Evolutionary conservation across 2,113 vertebrate species (phyloP).

Genomic region (Muscicapa adusta): DNA sequence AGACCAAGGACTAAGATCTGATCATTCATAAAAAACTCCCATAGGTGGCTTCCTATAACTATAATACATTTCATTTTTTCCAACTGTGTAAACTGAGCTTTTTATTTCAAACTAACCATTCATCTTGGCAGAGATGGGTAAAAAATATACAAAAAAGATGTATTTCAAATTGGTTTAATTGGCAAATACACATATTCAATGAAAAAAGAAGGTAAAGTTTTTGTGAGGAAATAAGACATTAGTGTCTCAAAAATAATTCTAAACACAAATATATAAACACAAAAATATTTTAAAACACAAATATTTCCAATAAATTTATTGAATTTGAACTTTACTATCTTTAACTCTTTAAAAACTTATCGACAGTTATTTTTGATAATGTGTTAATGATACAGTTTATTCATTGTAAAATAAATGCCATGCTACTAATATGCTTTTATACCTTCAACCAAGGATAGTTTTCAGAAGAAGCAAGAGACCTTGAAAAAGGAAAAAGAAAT

Average conservation of each 20-base stretch:
- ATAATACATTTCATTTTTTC: neutral
- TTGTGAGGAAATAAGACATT: neutral
- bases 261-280: neutral
- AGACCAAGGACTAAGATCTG: neutral
- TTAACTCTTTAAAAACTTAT: neutral
- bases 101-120: neutral
- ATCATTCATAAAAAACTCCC: neutral
- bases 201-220: neutral
- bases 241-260: neutral
- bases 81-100: accelerated
- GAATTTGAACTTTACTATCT: neutral
- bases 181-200: neutral
- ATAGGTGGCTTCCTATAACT: neutral
- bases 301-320: neutral
- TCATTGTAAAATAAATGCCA: neutral
- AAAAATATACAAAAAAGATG: neutral
- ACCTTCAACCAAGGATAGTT: neutral
- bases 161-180: neutral
- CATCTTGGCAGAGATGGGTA: neutral
- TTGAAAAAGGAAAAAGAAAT: neutral
- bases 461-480: neutral
- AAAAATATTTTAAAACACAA: neutral
- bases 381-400: neutral
- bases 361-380: neutral
- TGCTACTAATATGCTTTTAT: neutral